Conservation (phyloP, 2,113 vertebrate species). For the Zosterops borbonicus region DNA sequence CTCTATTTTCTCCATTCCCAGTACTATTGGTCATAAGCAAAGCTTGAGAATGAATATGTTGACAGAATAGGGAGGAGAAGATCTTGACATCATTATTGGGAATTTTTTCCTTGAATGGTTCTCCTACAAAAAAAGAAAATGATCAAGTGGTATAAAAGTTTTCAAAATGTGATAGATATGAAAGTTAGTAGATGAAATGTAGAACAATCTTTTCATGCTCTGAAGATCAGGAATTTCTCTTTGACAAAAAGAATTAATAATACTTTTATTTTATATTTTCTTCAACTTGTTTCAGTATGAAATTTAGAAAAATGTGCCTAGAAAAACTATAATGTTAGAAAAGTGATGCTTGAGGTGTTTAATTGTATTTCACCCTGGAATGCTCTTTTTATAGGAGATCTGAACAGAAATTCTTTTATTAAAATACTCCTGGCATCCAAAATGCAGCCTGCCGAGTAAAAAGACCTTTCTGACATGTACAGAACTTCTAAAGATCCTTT, state of each 20-base stretch:
- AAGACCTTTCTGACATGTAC: neutral
- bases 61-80: neutral
- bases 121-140: neutral
- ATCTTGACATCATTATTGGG: neutral
- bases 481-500: neutral
- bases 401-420: slow-evolving; percentile 2
- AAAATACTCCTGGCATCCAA: neutral
- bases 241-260: slow-evolving; percentile 34
- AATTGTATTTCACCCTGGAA: slow-evolving; percentile 19
- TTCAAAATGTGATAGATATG: neutral
- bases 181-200: neutral
- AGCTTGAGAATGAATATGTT: neutral
- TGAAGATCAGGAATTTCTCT: neutral
- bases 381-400: neutral
- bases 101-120: neutral
- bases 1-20: neutral
- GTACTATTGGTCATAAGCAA: neutral
- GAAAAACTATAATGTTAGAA: neutral
- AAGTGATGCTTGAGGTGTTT: slow-evolving; percentile 4
- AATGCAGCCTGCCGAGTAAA: slow-evolving; percentile 46
- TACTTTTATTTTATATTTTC: slow-evolving; percentile 1
- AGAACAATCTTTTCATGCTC: neutral
- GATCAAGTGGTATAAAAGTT: neutral
- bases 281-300: neutral
- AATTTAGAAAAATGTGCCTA: neutral